Evolutionary conservation across 2,797 vertebrate species (phyloP), one percentile per base, ranked within the genome.

Genomic region (Ispidina lecontei): DNA sequence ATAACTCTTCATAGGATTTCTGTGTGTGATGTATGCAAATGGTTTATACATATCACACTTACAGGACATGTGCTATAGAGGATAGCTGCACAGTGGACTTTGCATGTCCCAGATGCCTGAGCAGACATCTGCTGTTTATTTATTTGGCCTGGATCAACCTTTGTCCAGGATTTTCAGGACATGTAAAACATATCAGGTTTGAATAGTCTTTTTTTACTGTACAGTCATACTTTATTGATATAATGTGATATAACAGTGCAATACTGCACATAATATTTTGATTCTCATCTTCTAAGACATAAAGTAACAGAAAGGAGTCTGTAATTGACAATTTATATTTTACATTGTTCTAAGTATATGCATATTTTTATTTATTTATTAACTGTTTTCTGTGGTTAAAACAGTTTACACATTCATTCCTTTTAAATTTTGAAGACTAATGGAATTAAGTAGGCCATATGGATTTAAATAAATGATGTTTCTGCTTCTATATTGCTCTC

Each of bases 51-150:
- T 6, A 18, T 25, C 29, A 9, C 2, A 26, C 9, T 43, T 51
- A 22, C 11, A 54, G 46, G 23, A 37, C n/a, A 52, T 4, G 0
- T 2, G 19, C 55, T 46, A 26, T 25, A 21, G 33, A 26, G 2
- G 28, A 8, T 14, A 35, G 13, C 37, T 28, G 9, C n/a, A 28
- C 4, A 12, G 6, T 12, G 28, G 21, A 37, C 21, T 83, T 39
- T 29, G 33, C 33, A 19, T 35, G 8, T 43, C 9, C 52, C 39
- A 70, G 6, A 19, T 43, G 14, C 21, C 25, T 80, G 10, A 10
- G n/a, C 3, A 2, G 22, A 33, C 1, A 31, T 43, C 23, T 91
- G 8, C 5, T 71, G 5, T 31, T 17, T 14, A 74, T 41, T 55
- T 86, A 43, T 23, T 56, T 78, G 14, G 8, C 4, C 4, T 37